These are phyloP conservation scores for Oryctes rhinoceros DNA, from an alignment of 1,140 invertebrate species.

Conservation along the genomic window DNA sequence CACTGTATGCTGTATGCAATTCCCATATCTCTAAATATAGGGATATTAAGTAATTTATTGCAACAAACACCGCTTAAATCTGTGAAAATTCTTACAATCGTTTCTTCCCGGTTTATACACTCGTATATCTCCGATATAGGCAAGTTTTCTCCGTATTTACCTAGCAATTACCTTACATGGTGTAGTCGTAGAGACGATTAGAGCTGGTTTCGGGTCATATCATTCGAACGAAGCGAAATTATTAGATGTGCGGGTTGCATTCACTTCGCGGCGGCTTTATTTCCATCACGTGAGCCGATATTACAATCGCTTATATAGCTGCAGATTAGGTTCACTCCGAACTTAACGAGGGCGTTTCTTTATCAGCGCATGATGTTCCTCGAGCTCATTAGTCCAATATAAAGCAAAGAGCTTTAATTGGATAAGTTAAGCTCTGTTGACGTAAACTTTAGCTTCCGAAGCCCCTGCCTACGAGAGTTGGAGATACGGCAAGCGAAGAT, in stretches of 20 bases:
- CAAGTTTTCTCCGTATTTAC: too few species aligned
- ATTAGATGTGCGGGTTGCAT: not conserved
- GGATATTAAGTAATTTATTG: too few species aligned
- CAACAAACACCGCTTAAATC: too few species aligned
- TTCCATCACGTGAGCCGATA: slow-evolving; percentile 42
- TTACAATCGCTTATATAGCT: slow-evolving; percentile 49
- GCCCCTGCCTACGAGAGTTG: slow-evolving; percentile 31
- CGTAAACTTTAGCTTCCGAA: slow-evolving; percentile 50
- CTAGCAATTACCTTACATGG: too few species aligned
- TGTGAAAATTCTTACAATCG: too few species aligned
- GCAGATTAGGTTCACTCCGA: slow-evolving; percentile 52
- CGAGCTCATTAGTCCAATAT: slow-evolving; percentile 54
- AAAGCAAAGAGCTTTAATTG: slow-evolving; percentile 51
- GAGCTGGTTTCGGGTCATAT: too few species aligned
- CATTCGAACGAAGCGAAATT: too few species aligned
- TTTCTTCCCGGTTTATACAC: too few species aligned
- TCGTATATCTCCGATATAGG: too few species aligned
- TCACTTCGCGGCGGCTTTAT: not conserved
- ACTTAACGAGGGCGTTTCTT: slow-evolving; percentile 55
- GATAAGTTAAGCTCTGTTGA: slow-evolving; percentile 53
- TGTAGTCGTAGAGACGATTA: too few species aligned
- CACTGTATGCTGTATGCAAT: too few species aligned
- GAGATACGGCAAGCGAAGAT: not conserved
- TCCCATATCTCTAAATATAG: too few species aligned
- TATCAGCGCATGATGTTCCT: slow-evolving; percentile 53